Base-by-base conservation (phyloP, 2,113 vertebrate species). In the Clarias batrachus region DNA sequence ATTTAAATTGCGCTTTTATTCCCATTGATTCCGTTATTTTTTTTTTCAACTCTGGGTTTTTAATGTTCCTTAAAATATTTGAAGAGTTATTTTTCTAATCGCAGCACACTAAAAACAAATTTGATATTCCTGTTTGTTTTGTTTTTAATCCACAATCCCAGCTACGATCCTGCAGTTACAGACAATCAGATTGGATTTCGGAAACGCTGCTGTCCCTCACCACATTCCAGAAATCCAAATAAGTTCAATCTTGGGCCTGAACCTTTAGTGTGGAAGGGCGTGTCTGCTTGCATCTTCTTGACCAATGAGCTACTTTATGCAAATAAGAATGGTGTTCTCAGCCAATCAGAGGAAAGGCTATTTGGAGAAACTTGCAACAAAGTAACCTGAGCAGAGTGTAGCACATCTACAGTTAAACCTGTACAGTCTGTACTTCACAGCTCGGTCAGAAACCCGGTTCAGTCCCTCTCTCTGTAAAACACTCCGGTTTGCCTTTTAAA, bases 1-100 rank as follows among this genome's bases (percentile, higher is more conserved):
- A 71, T 27, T 79, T 48, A 85, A 70, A 84, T 30, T 48, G 27
- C 8, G 52, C 66, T 88, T 90, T 90, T 90, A 90, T 86, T 79
- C 65, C 21, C 27, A 76, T 37, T 62, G 37, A 33, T 62, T 76
- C 66, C 65, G 48, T 74, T 62, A 25, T 48, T 63, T n/a, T 60
- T 59, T 83, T 52, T 63, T 60, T 76, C 81, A 57, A 25, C 74
- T 80, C 83, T 85, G 78, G 54, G 65, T 89, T 87, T 87, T 89
- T 79, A 85, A 85, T 83, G 73, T 82, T 78, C 41, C 57, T 81
- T 81, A 21, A 41, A 41, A 13, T 71, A 76, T 80, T 87, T 83
- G 63, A 82, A 76, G 74, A 74, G 68, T 85, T 82, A 23, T 57
- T 85, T 89, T 82, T 87, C 60, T 89, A 82, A 41, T 74, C 13